These are phyloP conservation scores for Atrichornis clamosus DNA, from an alignment of 2,113 vertebrate genomes.

Conservation along the genomic window DNA sequence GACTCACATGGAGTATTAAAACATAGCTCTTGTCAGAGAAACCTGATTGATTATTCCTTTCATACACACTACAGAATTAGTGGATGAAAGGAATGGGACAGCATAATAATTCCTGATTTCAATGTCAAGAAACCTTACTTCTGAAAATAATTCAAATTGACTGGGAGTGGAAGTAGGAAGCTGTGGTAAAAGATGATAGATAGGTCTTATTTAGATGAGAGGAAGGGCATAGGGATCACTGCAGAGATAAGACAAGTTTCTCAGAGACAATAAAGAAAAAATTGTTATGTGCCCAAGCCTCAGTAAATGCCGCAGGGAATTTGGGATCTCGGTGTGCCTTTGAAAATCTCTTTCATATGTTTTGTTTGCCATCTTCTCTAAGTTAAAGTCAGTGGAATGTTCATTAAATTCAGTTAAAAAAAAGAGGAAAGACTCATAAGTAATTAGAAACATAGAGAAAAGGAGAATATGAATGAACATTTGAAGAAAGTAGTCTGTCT, in stretches of 20 bases:
- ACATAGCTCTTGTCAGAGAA: neutral
- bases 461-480: neutral
- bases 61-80: neutral
- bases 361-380: neutral
- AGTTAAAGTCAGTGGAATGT: neutral
- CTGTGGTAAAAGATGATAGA: neutral
- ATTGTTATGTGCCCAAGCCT: neutral
- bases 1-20: neutral
- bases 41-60: conserved; percentile 15
- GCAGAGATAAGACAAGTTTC: neutral
- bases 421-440: neutral
- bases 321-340: neutral
- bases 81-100: neutral
- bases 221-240: neutral
- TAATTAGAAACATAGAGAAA: neutral
- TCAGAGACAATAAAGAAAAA: neutral
- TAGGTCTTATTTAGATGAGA: neutral
- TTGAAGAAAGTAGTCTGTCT: neutral
- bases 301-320: neutral
- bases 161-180: neutral
- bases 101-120: neutral
- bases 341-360: neutral
- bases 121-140: neutral
- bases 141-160: conserved; percentile 18
- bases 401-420: neutral